Conservation (phyloP, 2,797 vertebrate species). For the Sternotherus odoratus region DNA sequence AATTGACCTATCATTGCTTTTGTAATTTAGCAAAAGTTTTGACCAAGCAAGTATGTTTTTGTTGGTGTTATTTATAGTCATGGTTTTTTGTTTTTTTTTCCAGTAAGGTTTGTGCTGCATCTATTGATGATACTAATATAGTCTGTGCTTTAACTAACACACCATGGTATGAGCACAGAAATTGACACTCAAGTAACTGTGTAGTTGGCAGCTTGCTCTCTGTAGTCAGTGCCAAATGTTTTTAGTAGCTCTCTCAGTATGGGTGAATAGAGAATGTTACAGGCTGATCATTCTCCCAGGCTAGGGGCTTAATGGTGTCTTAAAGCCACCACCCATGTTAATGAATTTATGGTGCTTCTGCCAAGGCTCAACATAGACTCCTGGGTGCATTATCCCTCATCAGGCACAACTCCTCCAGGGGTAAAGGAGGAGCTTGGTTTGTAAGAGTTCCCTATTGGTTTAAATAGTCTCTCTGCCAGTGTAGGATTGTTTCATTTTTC, state of each 20-base stretch:
- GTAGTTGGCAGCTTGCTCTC: constrained; percentile 35
- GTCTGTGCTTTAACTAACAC: background rate
- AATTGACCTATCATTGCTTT: too few species aligned
- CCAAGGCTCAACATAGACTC: background rate
- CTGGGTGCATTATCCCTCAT: background rate
- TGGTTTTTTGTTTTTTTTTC: too few species aligned
- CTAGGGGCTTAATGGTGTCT: background rate
- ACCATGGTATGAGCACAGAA: accelerated
- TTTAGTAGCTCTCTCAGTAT: accelerated
- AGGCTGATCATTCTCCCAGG: background rate
- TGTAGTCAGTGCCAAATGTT: constrained; percentile 4
- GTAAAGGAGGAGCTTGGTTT: background rate
- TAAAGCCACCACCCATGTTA: accelerated
- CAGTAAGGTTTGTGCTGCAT: too few species aligned
- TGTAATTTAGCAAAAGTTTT: too few species aligned
- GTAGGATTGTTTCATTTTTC: background rate
- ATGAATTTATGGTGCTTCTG: background rate
- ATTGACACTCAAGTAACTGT: background rate
- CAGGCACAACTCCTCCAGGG: background rate
- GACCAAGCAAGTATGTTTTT: too few species aligned
- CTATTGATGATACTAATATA: background rate
- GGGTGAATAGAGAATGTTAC: accelerated
- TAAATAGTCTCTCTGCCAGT: background rate
- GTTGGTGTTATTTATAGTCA: too few species aligned
- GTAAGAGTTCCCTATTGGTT: background rate